Conservation (phyloP, 2,888 invertebrate species). For the Galerucella pusilla region DNA sequence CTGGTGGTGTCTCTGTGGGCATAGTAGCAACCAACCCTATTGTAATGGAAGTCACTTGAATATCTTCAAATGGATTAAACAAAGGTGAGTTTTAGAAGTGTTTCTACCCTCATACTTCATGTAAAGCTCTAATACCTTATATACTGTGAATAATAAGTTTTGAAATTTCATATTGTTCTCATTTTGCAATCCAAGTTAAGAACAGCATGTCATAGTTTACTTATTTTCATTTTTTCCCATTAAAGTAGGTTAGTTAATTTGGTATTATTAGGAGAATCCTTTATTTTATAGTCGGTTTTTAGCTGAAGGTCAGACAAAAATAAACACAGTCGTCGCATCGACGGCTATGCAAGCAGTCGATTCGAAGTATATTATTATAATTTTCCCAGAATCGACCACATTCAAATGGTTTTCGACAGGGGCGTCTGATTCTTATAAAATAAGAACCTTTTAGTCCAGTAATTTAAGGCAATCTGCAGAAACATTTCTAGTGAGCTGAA, state of each 20-base stretch:
- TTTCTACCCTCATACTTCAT: too few species aligned
- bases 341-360: not conserved
- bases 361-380: not conserved
- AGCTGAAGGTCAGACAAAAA: conserved; percentile 1
- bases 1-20: conserved; percentile 3
- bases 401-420: not conserved
- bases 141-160: too few species aligned
- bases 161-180: too few species aligned
- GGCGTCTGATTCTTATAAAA: not conserved
- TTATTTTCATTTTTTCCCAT: too few species aligned
- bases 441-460: too few species aligned
- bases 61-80: conserved; percentile 4
- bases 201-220: too few species aligned
- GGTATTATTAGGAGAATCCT: too few species aligned
- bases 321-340: not conserved
- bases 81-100: not conserved
- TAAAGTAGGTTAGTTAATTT: too few species aligned
- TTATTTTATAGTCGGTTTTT: not conserved
- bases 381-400: not conserved
- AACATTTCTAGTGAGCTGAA: too few species aligned
- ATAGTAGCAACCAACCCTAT: conserved; percentile 1
- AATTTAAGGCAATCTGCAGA: too few species aligned
- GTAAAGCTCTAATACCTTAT: too few species aligned
- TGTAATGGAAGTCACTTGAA: conserved; percentile 8
- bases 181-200: too few species aligned